Base-by-base conservation (phyloP, 1,140 invertebrate species). In the Philaenus spumarius region DNA sequence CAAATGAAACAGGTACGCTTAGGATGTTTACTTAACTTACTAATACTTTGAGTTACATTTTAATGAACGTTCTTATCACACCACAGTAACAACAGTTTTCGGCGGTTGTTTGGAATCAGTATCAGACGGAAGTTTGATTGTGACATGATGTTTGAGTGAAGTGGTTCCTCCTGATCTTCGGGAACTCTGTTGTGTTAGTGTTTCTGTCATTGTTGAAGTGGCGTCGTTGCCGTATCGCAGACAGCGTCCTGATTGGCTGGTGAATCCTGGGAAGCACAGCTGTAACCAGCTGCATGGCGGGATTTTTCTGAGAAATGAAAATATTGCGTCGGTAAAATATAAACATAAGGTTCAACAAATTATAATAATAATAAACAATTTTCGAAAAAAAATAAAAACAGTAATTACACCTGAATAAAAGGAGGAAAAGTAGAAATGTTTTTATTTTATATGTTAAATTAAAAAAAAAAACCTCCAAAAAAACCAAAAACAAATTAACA, bases 201-300 rank as follows among this genome's bases (percentile, higher is more conserved):
- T 67, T 34, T 70, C 71, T 24, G 71, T 72, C 14, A 71, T 64
- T 22, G 69, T 72, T 34, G 62, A 57, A n/a, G 57, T 62, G 14
- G 65, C 61, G 48, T 68, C 69, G 46, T 60, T 58, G 5, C 65
- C 67, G 61, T 69, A 71, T 37, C 68, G 66, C 11, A 71, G 57
- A 55, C 69, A 71, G 37, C 64, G 68, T 19, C 65, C 66, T 12
- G 60, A 45, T 4, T 51, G 48, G 15, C 62, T 42, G 45, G 64
- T 61, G 40, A 67, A 58, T 26, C 62, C 64, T 14, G 69, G 71
- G 55, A 71, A 69, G 61, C 70, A 72, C 34, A 66, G 47, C 9
- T 67, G 67, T 30, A 72, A 53, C 71, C 69, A 72, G 11, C 64
- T 69, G 60, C 70, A 67, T 12, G 71, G 71, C 40, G 69, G 69